These are phyloP conservation scores for Lamprologus callipterus DNA, from an alignment of 2,113 vertebrate species.

Conservation along the genomic window DNA sequence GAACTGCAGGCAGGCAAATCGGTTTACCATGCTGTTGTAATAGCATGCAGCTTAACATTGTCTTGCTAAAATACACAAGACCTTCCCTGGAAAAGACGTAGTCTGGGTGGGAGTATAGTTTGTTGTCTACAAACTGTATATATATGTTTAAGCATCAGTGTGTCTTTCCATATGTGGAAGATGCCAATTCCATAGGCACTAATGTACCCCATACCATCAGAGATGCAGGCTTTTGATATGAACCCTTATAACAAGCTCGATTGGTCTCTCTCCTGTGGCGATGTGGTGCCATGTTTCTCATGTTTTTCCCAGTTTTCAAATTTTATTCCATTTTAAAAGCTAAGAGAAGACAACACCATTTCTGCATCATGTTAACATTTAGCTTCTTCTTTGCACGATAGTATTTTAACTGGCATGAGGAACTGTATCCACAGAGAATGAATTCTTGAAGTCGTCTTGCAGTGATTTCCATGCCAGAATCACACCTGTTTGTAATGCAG, in stretches of 20 bases:
- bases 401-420: neutral
- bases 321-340: neutral
- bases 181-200: neutral
- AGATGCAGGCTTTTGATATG: neutral
- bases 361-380: neutral
- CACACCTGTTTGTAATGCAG: neutral
- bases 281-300: neutral
- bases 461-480: neutral
- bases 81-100: neutral
- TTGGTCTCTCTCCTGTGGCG: neutral
- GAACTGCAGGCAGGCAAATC: neutral
- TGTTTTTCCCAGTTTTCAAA: neutral
- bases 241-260: neutral
- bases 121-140: neutral
- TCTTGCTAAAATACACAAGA: neutral
- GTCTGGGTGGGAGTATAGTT: neutral
- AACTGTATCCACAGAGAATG: neutral
- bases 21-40: neutral
- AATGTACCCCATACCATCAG: neutral
- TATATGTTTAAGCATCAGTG: neutral
- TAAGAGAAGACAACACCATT: neutral
- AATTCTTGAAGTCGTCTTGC: neutral
- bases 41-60: neutral
- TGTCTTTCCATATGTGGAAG: neutral
- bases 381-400: neutral